Percentiles rank a stretch among this genome's conserved stretches.
Evolutionary conservation across 2,797 vertebrate species (phyloP).

Genomic region (Cheirogaleus major): DNA sequence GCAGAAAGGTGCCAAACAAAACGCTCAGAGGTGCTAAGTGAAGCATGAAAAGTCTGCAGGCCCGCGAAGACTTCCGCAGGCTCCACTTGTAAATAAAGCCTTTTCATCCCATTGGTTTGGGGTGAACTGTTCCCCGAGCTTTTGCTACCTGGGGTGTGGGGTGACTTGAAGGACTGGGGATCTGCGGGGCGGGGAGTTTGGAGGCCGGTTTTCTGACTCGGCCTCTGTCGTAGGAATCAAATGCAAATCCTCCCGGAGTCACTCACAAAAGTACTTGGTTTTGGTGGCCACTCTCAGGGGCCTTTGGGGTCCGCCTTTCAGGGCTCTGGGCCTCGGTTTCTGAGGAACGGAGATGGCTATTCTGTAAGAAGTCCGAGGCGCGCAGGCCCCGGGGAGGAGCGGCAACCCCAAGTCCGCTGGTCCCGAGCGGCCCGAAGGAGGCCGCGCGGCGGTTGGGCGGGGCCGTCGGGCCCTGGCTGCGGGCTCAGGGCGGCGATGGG

Average conservation of each 20-base stretch:
- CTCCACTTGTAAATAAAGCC: not conserved
- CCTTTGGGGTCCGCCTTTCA: not conserved
- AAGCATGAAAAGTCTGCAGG: not conserved
- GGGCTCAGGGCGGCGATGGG: not conserved
- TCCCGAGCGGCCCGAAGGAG: not conserved
- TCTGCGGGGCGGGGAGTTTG: not conserved
- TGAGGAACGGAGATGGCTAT: not conserved
- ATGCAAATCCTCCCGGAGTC: not conserved
- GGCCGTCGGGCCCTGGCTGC: not conserved
- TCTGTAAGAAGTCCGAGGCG: fast-evolving
- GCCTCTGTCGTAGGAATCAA: not conserved
- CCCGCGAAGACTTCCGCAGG: not conserved
- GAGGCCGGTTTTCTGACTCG: not conserved
- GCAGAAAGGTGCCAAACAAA: not conserved
- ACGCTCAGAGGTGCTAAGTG: not conserved
- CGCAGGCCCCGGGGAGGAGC: not conserved
- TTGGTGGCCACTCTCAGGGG: not conserved
- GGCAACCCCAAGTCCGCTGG: fast-evolving
- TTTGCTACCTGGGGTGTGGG: not conserved
- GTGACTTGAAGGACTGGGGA: not conserved
- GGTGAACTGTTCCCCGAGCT: not conserved
- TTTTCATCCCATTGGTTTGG: not conserved
- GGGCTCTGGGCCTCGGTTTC: not conserved
- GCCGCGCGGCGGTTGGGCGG: not conserved
- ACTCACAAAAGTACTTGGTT: not conserved